Evolutionary conservation across 2,888 invertebrate genomes (phyloP).

Genomic region (Linyphia triangularis): DNA sequence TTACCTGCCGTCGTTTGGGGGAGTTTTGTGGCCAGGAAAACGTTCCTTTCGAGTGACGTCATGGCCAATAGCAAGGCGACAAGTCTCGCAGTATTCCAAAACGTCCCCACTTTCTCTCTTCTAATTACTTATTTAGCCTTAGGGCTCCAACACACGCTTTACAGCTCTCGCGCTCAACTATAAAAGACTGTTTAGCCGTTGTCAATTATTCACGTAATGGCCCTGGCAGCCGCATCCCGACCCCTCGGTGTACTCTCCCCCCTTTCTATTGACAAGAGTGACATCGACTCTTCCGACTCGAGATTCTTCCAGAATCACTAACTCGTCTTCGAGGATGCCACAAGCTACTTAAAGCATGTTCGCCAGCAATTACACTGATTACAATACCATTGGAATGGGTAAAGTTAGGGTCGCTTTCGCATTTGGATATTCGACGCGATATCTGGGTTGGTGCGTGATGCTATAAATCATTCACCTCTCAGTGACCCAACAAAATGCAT

Average conservation of each 20-base stretch:
- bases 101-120: slow-evolving; percentile 67
- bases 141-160: slow-evolving; percentile 51
- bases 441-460: slow-evolving; percentile 41
- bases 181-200: slow-evolving; percentile 73
- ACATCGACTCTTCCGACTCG: slow-evolving; percentile 57
- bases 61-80: slow-evolving; percentile 54
- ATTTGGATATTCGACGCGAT: slow-evolving; percentile 61
- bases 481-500: slow-evolving; percentile 53
- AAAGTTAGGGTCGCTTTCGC: slow-evolving; percentile 61
- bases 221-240: slow-evolving; percentile 58
- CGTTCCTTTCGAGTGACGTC: slow-evolving; percentile 39
- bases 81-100: slow-evolving; percentile 49
- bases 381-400: slow-evolving; percentile 61
- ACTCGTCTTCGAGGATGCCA: slow-evolving; percentile 48
- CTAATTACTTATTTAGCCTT: slow-evolving; percentile 73
- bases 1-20: slow-evolving; percentile 28
- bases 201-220: slow-evolving; percentile 75
- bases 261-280: slow-evolving; percentile 70
- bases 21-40: slow-evolving; percentile 20
- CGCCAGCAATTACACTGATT: slow-evolving; percentile 69
- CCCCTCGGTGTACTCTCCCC: slow-evolving; percentile 1
- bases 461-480: slow-evolving; percentile 57
- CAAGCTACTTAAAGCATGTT: slow-evolving; percentile 70
- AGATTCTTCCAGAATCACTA: slow-evolving; percentile 46
- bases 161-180: slow-evolving; percentile 58